Percentiles rank a stretch among this genome's conserved stretches.
Conservation (phyloP, 2,797 vertebrate genomes). For the Orestias chungarensis region DNA sequence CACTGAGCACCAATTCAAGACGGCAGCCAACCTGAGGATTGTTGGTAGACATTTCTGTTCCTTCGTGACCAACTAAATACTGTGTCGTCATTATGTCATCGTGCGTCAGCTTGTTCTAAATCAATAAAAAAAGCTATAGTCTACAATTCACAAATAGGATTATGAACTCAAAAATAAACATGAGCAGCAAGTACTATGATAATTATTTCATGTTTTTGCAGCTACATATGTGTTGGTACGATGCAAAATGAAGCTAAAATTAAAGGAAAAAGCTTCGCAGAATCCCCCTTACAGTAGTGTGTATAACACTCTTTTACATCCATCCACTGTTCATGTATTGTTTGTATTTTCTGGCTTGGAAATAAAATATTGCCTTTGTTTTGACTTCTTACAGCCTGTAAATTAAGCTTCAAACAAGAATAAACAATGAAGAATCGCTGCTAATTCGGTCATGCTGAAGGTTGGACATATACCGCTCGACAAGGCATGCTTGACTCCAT, state of each 20-base stretch:
- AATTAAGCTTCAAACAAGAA: constrained; percentile 2
- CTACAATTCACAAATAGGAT: too few relatives aligned
- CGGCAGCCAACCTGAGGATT: background rate
- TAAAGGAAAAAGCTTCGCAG: background rate
- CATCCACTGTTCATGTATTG: background rate
- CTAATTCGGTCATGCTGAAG: constrained; percentile 10
- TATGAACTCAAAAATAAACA: too few relatives aligned
- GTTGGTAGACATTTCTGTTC: background rate
- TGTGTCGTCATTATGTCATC: too few relatives aligned
- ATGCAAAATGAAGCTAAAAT: background rate
- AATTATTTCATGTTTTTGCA: background rate
- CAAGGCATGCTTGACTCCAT: constrained; percentile 59
- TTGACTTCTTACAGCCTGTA: background rate
- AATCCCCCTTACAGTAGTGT: background rate
- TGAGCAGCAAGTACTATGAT: too few relatives aligned
- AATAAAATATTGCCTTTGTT: constrained; percentile 1
- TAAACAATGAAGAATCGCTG: constrained; percentile 12
- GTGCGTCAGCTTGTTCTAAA: too few relatives aligned
- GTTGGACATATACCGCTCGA: constrained; percentile 50
- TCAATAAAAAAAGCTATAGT: too few relatives aligned
- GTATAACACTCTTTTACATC: background rate
- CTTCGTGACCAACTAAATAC: background rate
- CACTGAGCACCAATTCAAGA: too few relatives aligned
- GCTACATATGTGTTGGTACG: background rate
- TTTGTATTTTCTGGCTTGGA: background rate